Evolutionary conservation across 2,797 vertebrate genomes (phyloP).

Genomic region (Anomalospiza imberbis): DNA sequence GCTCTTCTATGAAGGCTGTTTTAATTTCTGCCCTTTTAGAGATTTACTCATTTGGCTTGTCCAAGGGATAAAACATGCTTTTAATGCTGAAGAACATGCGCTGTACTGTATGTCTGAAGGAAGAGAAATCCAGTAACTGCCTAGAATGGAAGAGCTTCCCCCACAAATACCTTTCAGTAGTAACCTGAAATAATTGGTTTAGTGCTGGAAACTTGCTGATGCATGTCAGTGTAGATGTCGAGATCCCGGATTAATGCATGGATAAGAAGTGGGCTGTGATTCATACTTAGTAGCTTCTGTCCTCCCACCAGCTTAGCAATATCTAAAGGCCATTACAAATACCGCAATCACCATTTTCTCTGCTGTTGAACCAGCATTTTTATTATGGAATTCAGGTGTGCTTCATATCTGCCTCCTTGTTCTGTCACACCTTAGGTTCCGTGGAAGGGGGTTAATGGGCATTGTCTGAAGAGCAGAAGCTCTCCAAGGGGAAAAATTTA

Average conservation of each 20-base stretch:
- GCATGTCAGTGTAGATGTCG: not conserved
- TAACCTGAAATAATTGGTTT: not conserved
- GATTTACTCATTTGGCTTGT: not conserved
- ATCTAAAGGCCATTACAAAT: not conserved
- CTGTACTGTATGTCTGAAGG: not conserved
- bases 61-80: not conserved
- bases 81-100: not conserved
- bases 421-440: not conserved
- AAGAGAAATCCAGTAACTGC: not conserved
- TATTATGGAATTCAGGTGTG: not conserved
- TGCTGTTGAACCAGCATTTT: not conserved
- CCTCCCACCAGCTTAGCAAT: not conserved
- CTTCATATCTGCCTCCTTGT: not conserved
- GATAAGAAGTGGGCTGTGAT: not conserved
- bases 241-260: not conserved
- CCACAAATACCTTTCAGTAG: not conserved
- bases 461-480: not conserved
- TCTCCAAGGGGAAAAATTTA: not conserved
- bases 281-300: not conserved
- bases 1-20: not conserved
- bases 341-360: not conserved
- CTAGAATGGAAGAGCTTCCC: not conserved
- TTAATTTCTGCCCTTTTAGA: not conserved
- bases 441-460: not conserved
- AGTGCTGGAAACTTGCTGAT: not conserved